phyloP scores from a whole-genome alignment of 92 coral and sea anemone species.

The Epizoanthus scotinus region DNA sequence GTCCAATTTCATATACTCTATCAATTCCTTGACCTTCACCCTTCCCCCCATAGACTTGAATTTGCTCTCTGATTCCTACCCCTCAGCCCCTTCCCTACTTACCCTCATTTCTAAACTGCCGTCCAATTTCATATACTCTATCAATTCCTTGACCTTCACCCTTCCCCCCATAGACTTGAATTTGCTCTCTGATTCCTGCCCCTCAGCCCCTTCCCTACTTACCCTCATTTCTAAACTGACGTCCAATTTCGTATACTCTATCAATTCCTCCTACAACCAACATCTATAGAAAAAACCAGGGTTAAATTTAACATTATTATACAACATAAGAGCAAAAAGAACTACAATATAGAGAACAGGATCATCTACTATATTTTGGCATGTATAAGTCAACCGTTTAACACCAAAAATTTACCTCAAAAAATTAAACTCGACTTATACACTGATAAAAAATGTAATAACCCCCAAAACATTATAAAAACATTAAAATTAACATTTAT shows the following conservation, averaged over 20 bases:
- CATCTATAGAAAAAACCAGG: slow-evolving; percentile 61
- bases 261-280: slow-evolving; percentile 97
- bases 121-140: slow-evolving; percentile 86
- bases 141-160: too few species aligned
- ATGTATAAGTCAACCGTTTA: too few species aligned
- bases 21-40: too few species aligned
- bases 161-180: not conserved
- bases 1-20: too few species aligned
- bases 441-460: too few species aligned
- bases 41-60: not conserved
- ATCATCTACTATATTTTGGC: too few species aligned
- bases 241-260: slow-evolving; percentile 98
- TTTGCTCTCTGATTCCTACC: not conserved
- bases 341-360: too few species aligned
- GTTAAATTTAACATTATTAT: not conserved
- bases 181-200: not conserved
- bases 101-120: slow-evolving; percentile 68
- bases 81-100: not conserved
- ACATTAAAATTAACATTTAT: too few species aligned
- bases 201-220: not conserved
- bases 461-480: too few species aligned
- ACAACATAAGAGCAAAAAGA: not conserved
- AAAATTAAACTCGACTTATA: too few species aligned
- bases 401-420: too few species aligned
- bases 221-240: slow-evolving; percentile 98